These are phyloP conservation scores for Numida meleagris DNA, from an alignment of 2,113 vertebrate genomes.

Conservation along the genomic window DNA sequence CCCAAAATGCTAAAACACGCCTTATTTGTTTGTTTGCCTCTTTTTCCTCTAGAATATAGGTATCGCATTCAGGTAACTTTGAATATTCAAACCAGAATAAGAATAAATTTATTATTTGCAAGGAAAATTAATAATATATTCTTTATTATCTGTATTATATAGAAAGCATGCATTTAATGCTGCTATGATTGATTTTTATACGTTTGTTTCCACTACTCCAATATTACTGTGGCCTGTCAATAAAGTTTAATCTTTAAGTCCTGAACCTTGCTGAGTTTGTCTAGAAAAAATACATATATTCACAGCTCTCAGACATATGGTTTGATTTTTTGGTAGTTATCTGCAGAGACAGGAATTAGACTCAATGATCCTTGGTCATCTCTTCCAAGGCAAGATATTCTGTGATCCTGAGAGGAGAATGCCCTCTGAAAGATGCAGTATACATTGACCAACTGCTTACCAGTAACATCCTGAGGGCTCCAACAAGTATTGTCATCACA, in stretches of 20 bases:
- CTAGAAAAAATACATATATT: not conserved
- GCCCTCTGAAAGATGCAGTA: not conserved
- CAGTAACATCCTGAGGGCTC: not conserved
- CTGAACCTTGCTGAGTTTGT: not conserved
- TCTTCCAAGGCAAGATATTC: no score
- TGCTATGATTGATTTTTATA: not conserved
- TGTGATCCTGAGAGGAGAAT: not conserved
- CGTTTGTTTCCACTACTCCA: not conserved
- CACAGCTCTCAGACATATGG: not conserved
- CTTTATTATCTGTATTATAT: not conserved
- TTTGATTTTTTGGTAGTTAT: no score
- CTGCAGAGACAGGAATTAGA: no score
- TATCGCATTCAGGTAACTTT: not conserved
- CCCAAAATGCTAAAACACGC: no score
- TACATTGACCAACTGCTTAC: not conserved
- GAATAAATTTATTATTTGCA: not conserved
- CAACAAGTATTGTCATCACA: not conserved
- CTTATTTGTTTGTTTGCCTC: not conserved
- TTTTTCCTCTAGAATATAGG: not conserved
- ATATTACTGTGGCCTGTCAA: not conserved
- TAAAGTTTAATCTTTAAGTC: not conserved
- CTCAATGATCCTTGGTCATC: no score
- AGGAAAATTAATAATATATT: not conserved
- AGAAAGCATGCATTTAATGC: not conserved
- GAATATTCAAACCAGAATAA: not conserved